These are phyloP conservation scores for Myotis lucifugus DNA, from an alignment of 2,113 vertebrate species.

Conservation along the genomic window DNA sequence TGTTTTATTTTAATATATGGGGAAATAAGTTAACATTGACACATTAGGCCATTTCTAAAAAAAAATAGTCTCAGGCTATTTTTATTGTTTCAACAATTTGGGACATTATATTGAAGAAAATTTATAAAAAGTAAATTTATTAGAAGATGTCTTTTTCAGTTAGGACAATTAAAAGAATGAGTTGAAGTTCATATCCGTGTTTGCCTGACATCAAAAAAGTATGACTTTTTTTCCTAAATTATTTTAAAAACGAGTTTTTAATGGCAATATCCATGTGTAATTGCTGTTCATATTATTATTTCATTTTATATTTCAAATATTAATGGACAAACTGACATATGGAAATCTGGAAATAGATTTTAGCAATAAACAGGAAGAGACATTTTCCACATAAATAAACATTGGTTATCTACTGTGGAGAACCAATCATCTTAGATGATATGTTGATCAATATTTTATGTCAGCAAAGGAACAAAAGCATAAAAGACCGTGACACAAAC, in stretches of 20 bases:
- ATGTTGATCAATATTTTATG: conserved; percentile 61
- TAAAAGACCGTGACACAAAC: conserved; percentile 47
- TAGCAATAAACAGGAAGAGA: conserved; percentile 42
- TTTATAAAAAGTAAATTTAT: background rate
- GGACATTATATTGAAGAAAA: background rate
- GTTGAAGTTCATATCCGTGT: background rate
- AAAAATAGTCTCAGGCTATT: background rate
- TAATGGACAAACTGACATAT: background rate
- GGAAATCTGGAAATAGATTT: conserved; percentile 4
- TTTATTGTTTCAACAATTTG: background rate
- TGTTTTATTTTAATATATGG: background rate
- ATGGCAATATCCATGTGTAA: background rate
- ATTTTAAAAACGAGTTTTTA: background rate
- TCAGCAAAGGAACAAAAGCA: conserved; percentile 54
- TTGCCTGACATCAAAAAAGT: background rate
- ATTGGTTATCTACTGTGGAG: background rate
- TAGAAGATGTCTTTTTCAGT: background rate
- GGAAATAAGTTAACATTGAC: background rate
- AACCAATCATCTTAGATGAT: conserved; percentile 5
- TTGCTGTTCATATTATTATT: background rate
- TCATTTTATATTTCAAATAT: conserved; percentile 39
- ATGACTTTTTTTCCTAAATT: background rate
- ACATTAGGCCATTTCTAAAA: background rate
- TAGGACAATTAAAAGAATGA: background rate
- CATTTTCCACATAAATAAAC: conserved; percentile 25